These are phyloP conservation scores for Chloroclystis v-ata DNA, from an alignment of 2,888 invertebrate genomes.

Conservation along the genomic window DNA sequence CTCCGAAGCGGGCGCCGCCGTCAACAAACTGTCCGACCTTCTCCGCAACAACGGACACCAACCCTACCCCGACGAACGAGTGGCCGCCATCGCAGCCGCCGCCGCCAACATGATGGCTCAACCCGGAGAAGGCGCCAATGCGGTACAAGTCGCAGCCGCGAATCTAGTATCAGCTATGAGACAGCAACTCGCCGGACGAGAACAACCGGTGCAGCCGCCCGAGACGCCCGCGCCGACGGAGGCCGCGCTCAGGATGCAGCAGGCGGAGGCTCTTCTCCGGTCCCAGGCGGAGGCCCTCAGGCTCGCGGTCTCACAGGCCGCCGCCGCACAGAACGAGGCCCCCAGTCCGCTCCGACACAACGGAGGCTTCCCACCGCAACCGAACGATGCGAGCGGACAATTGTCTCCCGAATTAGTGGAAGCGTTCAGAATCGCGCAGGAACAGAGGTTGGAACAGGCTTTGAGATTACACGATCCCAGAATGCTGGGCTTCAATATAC, in stretches of 20 bases:
- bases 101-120: constrained; percentile 80
- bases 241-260: constrained; percentile 83
- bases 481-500: constrained; percentile 86
- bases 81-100: constrained; percentile 85
- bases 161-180: constrained; percentile 88
- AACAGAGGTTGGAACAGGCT: constrained; percentile 90
- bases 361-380: constrained; percentile 66
- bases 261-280: constrained; percentile 87
- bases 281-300: constrained; percentile 92
- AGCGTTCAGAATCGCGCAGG: constrained; percentile 83
- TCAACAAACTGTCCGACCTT: constrained; percentile 78
- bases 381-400: constrained; percentile 72
- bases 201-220: constrained; percentile 82
- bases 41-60: constrained; percentile 84
- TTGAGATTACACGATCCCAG: constrained; percentile 89
- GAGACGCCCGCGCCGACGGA: constrained; percentile 90
- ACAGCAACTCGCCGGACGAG: constrained; percentile 69
- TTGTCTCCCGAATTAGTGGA: constrained; percentile 84
- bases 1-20: constrained; percentile 82
- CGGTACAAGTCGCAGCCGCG: constrained; percentile 85
- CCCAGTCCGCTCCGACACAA: constrained; percentile 69
- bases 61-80: constrained; percentile 81
- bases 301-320: constrained; percentile 86
- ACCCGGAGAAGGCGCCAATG: constrained; percentile 79
- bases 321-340: constrained; percentile 71